Base-by-base conservation (phyloP, 2,113 vertebrate species). In the Pseudorasbora parva region DNA sequence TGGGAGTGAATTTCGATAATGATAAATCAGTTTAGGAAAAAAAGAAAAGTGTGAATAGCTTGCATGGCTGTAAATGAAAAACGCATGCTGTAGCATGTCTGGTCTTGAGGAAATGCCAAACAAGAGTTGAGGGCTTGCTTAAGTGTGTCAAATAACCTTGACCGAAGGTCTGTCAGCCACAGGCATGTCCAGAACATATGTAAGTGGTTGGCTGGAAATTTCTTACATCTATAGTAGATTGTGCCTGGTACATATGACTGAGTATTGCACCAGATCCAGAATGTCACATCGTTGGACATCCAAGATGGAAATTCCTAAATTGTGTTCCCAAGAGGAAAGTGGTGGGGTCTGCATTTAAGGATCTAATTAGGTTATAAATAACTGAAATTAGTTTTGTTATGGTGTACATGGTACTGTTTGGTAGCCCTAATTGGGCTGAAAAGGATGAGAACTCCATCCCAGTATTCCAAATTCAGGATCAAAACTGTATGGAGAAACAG, bases 61-160 rank as follows among this genome's bases (percentile, higher is more conserved):
- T 41, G 33, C 33, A 68, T 68, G 33, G 37, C 1, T 4, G 19
- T 41, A 21, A 21, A 37, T n/a, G 30, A 4, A 21, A 68, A 11
- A 11, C 1, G 3, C 62, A 33, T 68, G 30, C 17, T 68, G 30
- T 68, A 17, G 64, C 64, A 68, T 21, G 33, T 41, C 64, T 68
- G 33, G 17, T 41, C 33, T 66, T 66, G 17, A 19, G 30, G 64
- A 66, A 66, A 37, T 66, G 64, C 64, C 30, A 37, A 66, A 66
- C 64, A 37, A 68, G 33, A 19, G 64, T 68, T 68, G 33, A 41
- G 17, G 64, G 4, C 30, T 11, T 21, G 1, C 19, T 41, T 21
- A 68, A 68, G 19, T 37, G 64, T 68, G 64, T 21, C 33, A 41
- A 21, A 68, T 68, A 68, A 33, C 64, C 64, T 41, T 41, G 64